phyloP scores from a whole-genome alignment of 2,888 invertebrate species.

The Aspidiotus destructor region DNA sequence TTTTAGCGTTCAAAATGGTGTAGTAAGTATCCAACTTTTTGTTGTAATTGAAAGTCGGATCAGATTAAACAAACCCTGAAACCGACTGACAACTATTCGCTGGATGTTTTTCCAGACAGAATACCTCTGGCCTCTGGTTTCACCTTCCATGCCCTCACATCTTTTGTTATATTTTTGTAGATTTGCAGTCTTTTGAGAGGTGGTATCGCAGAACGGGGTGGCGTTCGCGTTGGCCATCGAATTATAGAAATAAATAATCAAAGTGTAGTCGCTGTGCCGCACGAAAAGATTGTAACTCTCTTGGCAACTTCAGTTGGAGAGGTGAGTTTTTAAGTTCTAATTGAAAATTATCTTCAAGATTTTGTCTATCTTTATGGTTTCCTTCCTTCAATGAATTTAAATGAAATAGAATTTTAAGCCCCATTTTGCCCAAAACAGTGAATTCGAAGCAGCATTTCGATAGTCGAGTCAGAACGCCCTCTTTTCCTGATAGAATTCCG shows the following conservation, averaged over 20 bases:
- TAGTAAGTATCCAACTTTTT: constrained; percentile 52
- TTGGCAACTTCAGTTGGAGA: constrained; percentile 98
- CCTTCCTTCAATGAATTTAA: no score
- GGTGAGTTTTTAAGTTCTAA: constrained; percentile 50
- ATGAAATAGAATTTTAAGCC: no score
- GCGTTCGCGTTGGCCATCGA: constrained; percentile 95
- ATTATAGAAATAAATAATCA: constrained; percentile 99
- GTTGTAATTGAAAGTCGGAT: background rate
- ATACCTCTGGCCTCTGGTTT: background rate
- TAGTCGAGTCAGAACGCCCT: no score
- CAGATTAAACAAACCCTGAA: background rate
- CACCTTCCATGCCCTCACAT: background rate
- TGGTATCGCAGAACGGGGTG: constrained; percentile 97
- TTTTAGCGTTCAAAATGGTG: constrained; percentile 99
- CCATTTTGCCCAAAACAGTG: background rate
- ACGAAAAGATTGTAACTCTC: constrained; percentile 98
- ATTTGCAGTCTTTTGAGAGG: constrained; percentile 96
- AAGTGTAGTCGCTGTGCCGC: constrained; percentile 98
- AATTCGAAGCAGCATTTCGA: no score
- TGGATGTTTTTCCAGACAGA: no score
- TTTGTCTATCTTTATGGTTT: no score
- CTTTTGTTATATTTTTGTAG: constrained; percentile 45
- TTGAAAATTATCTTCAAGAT: no score
- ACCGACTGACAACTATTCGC: background rate
- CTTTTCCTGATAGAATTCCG: no score